phyloP scores from a whole-genome alignment of 1,140 invertebrate species.

The Drosophila burlai region DNA sequence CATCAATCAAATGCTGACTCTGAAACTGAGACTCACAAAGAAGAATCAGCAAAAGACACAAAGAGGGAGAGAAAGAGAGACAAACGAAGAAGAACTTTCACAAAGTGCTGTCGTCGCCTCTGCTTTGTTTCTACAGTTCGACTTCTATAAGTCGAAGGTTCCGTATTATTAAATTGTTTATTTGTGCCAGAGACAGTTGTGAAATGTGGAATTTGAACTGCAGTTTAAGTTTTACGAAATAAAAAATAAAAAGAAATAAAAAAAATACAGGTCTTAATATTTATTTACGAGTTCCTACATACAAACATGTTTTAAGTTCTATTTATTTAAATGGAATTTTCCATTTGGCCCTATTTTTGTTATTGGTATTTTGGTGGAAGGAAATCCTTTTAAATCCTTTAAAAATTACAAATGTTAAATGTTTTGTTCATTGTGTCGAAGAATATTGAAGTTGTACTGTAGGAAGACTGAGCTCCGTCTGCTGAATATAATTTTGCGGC shows the following conservation, averaged over 20 bases:
- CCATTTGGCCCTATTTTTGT: neutral
- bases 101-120: conserved; percentile 15
- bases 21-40: conserved; percentile 53
- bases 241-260: neutral
- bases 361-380: neutral
- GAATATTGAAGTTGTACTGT: conserved; percentile 19
- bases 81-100: conserved; percentile 34
- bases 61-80: conserved; percentile 10
- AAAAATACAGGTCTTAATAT: neutral
- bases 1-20: conserved; percentile 69
- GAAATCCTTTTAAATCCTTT: neutral
- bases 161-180: conserved; percentile 10
- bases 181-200: conserved; percentile 8
- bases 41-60: conserved; percentile 28
- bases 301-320: neutral
- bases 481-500: conserved; percentile 74
- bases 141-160: conserved; percentile 11
- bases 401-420: no score
- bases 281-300: neutral
- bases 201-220: conserved; percentile 7
- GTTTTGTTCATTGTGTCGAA: neutral
- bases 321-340: neutral
- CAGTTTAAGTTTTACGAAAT: neutral
- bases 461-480: conserved; percentile 7
- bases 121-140: conserved; percentile 29